phyloP scores from a whole-genome alignment of 2,797 vertebrate species.

The Oophaga sylvatica region DNA sequence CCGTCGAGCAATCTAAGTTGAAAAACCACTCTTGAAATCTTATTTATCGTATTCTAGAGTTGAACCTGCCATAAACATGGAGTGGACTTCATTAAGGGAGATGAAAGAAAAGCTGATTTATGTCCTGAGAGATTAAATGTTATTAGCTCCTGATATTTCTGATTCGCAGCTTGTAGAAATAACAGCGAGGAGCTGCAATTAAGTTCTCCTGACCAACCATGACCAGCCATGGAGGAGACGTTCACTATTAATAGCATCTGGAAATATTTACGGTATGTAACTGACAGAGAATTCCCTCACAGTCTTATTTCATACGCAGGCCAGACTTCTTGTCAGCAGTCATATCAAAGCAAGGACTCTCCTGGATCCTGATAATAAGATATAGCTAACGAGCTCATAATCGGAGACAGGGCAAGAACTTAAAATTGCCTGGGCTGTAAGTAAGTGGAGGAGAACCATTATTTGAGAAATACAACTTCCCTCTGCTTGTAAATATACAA shows the following conservation, averaged over 20 bases:
- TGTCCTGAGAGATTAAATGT: not conserved
- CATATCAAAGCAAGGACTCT: slow-evolving; percentile 7
- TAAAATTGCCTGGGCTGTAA: not conserved
- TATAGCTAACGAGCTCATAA: not conserved
- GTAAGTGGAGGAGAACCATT: not conserved
- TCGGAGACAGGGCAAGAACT: not conserved
- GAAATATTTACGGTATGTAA: slow-evolving; percentile 17
- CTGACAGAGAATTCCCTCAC: not conserved
- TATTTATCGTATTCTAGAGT: not conserved
- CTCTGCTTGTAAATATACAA: not conserved
- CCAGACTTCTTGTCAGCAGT: slow-evolving; percentile 29
- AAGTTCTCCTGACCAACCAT: not conserved
- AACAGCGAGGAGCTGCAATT: not conserved
- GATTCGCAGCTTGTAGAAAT: not conserved
- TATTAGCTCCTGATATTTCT: not conserved
- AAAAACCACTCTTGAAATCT: not conserved
- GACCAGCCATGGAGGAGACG: slow-evolving; percentile 1
- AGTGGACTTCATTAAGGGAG: not conserved
- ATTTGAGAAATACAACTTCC: not conserved
- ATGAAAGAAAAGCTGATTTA: slow-evolving; percentile 10
- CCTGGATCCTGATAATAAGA: not conserved
- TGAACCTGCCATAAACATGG: not conserved
- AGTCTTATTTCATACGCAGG: not conserved
- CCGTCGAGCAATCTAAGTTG: not conserved
- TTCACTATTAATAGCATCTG: slow-evolving; percentile 1